Base-by-base conservation (phyloP, 2,797 vertebrate genomes). In the Sitta carolinensis region DNA sequence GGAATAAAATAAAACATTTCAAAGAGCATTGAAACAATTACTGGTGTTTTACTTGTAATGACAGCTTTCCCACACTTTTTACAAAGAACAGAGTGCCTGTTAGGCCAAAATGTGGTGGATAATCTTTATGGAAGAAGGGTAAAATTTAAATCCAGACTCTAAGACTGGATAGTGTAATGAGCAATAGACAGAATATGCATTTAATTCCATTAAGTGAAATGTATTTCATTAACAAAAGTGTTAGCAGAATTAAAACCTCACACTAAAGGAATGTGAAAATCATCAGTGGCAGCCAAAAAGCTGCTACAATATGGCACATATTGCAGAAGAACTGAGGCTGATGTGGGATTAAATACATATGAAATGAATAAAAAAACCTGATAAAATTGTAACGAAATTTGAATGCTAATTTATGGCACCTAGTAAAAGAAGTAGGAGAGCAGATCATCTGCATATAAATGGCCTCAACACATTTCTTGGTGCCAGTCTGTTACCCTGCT, bases 401-500 rank as follows among this genome's bases (percentile, higher is more conserved):
- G 95, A 96, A 94, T 96, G 85, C 63, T 96, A 96, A 97, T 97
- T 96, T 95, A 95, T 95, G 73, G 87, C 94, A 94, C 85, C 83
- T 90, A 80, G 84, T 96, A 83, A 97, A 97, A 96, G 91, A 95
- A 95, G 40, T 69, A 92, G 95, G 95, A 87, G 87, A 94, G 92
- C 78, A 93, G 75, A 94, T 96, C 87, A 97, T 97, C 95, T 97
- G 94, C 97, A 96, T 97, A 93, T 96, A 96, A 97, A 95, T 96
- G 93, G 90, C 69, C 89, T 94, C 87, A 92, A 93, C 82, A 86
- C 92, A 75, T 91, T 95, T 87, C 57, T 93, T 3, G 2, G 29
- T 94, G 75, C 63, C 90, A 93, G 94, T 77, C 90, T 89, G 72
- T 94, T 96, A 90, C 64, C 50, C 67, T 15, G 26, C 43, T 87